Evolutionary conservation across 2,113 vertebrate genomes (phyloP), one percentile per base, ranked within the genome.

Genomic region (Penelope pileata): DNA sequence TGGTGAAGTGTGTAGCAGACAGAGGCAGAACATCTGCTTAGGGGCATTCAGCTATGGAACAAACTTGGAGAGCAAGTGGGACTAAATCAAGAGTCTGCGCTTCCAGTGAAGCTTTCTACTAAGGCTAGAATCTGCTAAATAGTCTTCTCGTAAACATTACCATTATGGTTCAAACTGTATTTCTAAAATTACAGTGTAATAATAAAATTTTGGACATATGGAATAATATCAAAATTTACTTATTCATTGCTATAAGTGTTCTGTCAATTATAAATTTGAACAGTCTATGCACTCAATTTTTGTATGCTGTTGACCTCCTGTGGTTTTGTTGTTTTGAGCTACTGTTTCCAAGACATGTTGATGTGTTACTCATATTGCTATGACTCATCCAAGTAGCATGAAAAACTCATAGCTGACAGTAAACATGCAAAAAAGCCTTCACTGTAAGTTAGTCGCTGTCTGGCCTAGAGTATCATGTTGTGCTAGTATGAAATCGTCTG

Each of bases 241-340:
- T 78, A n/a, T 24, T 67, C 48, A 70, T 67, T 93, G 24, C 51
- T 75, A 4, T 84, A 50, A 12, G 40, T 82, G 0, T 72, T 83
- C 54, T 76, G 16, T 59, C 66, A 72, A 72, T 48, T 73, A 54
- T 42, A 40, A 81, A 32, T 53, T 64, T 68, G 22, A 81, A 29
- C 56, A 38, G 47, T 77, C 53, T 78, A 23, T 93, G 21, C 27
- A 8, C 16, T 78, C 22, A 48, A 2, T 24, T 88, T 92, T n/a
- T 73, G 50, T 80, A 29, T 86, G 62, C 66, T 87, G 62, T 94
- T 96, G 94, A 86, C 69, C 96, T 95, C 70, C 63, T 92, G 40
- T 76, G 92, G 88, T 91, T 93, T 92, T 96, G 94, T 95, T 94
- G 89, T 95, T 97, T 83, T 79, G 74, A 87, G 58, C 93, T 97